Evolutionary conservation across 2,888 invertebrate species (phyloP).

Genomic region (Gibbula magus): DNA sequence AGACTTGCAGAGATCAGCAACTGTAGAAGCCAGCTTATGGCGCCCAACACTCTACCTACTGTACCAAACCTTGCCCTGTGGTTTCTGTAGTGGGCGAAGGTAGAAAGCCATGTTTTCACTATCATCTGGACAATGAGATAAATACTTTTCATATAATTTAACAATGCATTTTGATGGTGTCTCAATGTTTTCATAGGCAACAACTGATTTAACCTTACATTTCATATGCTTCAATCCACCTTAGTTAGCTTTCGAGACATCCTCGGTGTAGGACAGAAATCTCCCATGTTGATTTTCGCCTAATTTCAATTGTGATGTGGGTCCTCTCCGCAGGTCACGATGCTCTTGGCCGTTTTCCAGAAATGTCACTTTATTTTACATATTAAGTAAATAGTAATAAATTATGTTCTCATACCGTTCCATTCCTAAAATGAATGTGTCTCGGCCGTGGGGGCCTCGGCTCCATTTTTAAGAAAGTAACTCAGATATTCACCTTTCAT

Average conservation of each 20-base stretch:
- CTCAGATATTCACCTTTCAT: too few relatives aligned
- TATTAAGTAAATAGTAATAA: too few relatives aligned
- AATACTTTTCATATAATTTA: not conserved
- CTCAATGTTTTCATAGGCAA: not conserved
- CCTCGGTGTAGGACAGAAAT: not conserved
- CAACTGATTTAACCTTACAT: not conserved
- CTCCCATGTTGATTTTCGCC: not conserved
- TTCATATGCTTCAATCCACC: conserved; percentile 23
- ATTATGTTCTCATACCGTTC: too few relatives aligned
- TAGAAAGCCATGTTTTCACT: conserved; percentile 1
- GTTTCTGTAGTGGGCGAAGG: not conserved
- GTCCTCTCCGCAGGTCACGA: not conserved
- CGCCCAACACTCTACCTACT: not conserved
- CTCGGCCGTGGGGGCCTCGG: too few relatives aligned
- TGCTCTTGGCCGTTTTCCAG: not conserved
- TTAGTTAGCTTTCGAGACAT: conserved; percentile 27
- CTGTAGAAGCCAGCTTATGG: conserved; percentile 1
- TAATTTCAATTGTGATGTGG: not conserved
- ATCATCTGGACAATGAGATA: not conserved
- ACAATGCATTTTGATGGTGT: conserved; percentile 17
- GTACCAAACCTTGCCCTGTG: not conserved
- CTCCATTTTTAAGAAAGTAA: too few relatives aligned
- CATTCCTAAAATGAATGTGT: too few relatives aligned
- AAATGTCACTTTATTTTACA: too few relatives aligned
- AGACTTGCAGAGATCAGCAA: conserved; percentile 3